These are phyloP conservation scores for Rhinoderma darwinii DNA, from an alignment of 2,113 vertebrate genomes.

Conservation along the genomic window DNA sequence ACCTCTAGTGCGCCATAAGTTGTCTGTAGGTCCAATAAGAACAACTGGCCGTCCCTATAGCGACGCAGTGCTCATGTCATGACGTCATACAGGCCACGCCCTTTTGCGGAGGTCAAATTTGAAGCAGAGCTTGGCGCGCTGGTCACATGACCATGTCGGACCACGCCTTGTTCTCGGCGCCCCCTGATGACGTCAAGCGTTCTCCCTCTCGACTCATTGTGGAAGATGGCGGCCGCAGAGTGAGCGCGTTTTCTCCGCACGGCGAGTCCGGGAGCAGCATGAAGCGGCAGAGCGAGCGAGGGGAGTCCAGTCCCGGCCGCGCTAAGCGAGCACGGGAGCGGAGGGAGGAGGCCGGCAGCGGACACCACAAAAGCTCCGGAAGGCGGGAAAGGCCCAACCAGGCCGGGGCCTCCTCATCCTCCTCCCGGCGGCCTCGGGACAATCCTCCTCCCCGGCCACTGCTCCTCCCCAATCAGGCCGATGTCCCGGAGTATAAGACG, in stretches of 20 bases:
- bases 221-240: slow-evolving; percentile 91
- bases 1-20: no score
- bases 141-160: slow-evolving; percentile 28
- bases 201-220: slow-evolving; percentile 85
- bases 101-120: neutral
- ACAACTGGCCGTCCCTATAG: neutral
- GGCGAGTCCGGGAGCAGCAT: slow-evolving; percentile 68
- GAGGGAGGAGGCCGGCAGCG: slow-evolving; percentile 77
- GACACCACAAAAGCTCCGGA: slow-evolving; percentile 77
- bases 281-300: slow-evolving; percentile 91
- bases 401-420: slow-evolving; percentile 53
- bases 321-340: slow-evolving; percentile 82
- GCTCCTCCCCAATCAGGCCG: slow-evolving; percentile 69
- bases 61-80: neutral
- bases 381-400: slow-evolving; percentile 63
- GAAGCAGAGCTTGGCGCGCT: slow-evolving; percentile 59
- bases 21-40: neutral
- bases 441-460: slow-evolving; percentile 66
- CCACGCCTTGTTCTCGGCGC: slow-evolving; percentile 61
- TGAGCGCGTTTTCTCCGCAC: slow-evolving; percentile 71
- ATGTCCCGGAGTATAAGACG: slow-evolving; percentile 87
- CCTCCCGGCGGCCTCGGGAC: slow-evolving; percentile 66
- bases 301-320: slow-evolving; percentile 79
- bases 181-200: slow-evolving; percentile 51
- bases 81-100: neutral